A percentile compares a stretch with the other conserved stretches of the same genome.
These are phyloP conservation scores for Actenoides hombroni DNA, from an alignment of 2,113 vertebrate genomes.

Conservation along the genomic window DNA sequence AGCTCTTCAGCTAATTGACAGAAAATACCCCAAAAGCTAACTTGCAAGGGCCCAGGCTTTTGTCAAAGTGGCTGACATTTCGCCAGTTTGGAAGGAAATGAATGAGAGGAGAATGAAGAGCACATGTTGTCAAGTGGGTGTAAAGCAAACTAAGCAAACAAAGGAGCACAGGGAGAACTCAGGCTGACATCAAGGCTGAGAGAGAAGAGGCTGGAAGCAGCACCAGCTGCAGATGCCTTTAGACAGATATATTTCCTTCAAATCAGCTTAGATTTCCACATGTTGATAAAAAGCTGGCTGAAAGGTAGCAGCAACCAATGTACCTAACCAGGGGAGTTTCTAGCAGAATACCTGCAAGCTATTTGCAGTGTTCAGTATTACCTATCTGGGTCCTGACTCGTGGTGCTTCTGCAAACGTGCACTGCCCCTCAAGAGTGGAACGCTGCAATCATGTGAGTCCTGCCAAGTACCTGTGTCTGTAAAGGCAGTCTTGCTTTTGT, in stretches of 20 bases:
- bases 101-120: conserved; percentile 3
- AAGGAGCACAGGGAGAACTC: neutral
- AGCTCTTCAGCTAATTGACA: neutral
- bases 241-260: neutral
- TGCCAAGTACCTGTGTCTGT: neutral
- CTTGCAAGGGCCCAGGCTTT: neutral
- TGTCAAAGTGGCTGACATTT: neutral
- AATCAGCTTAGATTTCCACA: neutral
- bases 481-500: neutral
- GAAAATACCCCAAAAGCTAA: neutral
- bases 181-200: neutral
- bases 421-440: neutral
- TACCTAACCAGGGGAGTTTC: neutral
- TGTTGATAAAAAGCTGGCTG: fast-evolving
- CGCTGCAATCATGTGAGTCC: neutral
- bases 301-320: neutral
- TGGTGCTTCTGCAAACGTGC: neutral
- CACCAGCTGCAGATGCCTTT: neutral
- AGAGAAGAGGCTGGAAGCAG: neutral
- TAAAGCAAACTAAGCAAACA: conserved; percentile 35
- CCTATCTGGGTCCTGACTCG: neutral
- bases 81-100: neutral
- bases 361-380: neutral
- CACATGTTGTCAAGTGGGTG: conserved; percentile 5
- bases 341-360: neutral